Evolutionary conservation across 2,797 vertebrate species (phyloP).

Genomic region (Mormyrops boulengeri): DNA sequence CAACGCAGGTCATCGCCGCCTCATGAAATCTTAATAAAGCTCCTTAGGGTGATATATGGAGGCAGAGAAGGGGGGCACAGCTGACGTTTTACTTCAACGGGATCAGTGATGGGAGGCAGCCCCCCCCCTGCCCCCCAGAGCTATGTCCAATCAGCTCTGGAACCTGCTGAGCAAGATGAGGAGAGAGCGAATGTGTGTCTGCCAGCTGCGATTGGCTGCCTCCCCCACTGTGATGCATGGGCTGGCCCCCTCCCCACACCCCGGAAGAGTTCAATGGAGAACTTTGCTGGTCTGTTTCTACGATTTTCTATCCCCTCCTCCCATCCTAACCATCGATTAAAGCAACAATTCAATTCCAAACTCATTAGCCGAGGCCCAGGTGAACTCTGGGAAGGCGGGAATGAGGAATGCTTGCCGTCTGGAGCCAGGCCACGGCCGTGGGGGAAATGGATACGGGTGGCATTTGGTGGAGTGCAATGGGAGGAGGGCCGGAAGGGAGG

Average conservation of each 20-base stretch:
- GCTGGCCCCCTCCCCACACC: background rate
- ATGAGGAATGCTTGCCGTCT: constrained; percentile 27
- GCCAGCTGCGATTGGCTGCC: background rate
- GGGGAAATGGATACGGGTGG: constrained; percentile 27
- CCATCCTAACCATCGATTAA: constrained; percentile 24
- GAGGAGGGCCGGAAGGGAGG: background rate
- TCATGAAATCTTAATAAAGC: constrained; percentile 59
- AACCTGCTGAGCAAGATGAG: background rate
- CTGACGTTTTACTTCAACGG: constrained; percentile 40
- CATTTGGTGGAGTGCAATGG: constrained; percentile 17
- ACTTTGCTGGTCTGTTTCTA: background rate
- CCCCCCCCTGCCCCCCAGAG: background rate
- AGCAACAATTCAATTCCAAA: constrained; percentile 23
- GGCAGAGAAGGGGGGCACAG: constrained; percentile 34
- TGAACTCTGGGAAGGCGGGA: constrained; percentile 2
- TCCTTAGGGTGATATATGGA: constrained; percentile 40
- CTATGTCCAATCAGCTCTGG: background rate
- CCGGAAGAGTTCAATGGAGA: background rate
- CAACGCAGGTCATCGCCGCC: constrained; percentile 56
- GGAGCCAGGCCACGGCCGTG: background rate
- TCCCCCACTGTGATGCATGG: background rate
- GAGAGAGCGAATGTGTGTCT: background rate
- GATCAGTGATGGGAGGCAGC: background rate
- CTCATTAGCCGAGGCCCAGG: constrained; percentile 24
- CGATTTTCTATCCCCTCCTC: background rate